Conservation (phyloP, 2,113 vertebrate genomes). For the Pterophyllum scalare region DNA sequence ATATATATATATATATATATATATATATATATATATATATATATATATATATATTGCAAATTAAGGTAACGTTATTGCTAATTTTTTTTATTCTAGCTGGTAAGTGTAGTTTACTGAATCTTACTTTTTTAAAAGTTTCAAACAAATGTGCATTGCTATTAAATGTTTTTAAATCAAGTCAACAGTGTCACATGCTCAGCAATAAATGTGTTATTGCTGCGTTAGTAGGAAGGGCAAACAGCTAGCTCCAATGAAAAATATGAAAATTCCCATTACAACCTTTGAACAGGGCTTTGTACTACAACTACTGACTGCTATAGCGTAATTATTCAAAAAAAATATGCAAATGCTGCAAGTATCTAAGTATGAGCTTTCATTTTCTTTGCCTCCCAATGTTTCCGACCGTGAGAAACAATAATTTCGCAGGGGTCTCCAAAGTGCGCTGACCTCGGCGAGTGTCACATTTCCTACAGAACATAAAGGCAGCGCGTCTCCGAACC, state of each 20-base stretch:
- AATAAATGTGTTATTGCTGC: background rate
- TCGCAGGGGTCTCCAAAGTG: background rate
- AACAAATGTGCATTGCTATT: too few species aligned
- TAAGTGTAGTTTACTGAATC: background rate
- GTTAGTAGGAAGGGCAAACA: background rate
- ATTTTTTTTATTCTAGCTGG: background rate
- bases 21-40: too few species aligned
- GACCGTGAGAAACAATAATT: background rate
- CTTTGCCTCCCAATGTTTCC: background rate
- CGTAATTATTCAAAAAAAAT: background rate
- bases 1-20: too few species aligned
- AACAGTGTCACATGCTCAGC: background rate
- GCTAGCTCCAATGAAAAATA: background rate
- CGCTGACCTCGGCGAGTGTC: fast-evolving
- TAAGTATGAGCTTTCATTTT: background rate
- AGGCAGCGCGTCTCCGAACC: constrained; percentile 55
- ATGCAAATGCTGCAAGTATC: background rate
- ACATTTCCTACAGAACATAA: constrained; percentile 34
- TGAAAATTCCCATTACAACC: background rate
- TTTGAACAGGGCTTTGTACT: background rate
- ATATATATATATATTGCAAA: too few species aligned
- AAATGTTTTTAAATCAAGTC: background rate
- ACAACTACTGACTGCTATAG: background rate
- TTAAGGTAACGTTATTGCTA: background rate
- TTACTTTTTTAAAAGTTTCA: background rate